A percentile compares a stretch with the other conserved stretches of the same genome.
These are phyloP conservation scores for Cosmia trapezina DNA, from an alignment of 2,888 invertebrate species.

Conservation along the genomic window DNA sequence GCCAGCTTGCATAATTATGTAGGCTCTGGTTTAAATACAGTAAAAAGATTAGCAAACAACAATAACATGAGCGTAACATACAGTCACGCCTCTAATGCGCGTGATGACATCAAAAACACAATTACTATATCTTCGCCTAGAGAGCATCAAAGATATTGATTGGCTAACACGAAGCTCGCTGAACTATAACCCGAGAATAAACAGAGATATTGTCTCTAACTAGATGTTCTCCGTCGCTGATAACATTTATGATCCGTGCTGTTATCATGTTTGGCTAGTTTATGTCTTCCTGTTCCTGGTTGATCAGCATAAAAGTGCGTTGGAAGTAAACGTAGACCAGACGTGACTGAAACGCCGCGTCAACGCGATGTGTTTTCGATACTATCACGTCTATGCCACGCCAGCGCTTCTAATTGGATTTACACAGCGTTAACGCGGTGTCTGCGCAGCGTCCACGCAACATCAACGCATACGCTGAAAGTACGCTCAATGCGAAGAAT, in stretches of 20 bases:
- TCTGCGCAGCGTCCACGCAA: not conserved
- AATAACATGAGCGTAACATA: not conserved
- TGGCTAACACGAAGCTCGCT: slow-evolving; percentile 47
- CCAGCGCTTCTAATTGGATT: not conserved
- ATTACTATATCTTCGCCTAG: slow-evolving; percentile 46
- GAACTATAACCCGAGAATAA: slow-evolving; percentile 56
- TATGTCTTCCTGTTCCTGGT: not conserved
- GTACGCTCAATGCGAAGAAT: not conserved
- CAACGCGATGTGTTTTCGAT: not conserved
- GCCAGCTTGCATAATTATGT: too few relatives aligned
- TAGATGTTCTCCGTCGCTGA: slow-evolving; percentile 26
- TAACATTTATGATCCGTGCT: slow-evolving; percentile 33
- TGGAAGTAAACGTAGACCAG: not conserved
- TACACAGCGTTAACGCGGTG: not conserved
- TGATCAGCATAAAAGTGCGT: not conserved
- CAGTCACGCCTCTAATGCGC: not conserved
- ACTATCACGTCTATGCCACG: too few relatives aligned
- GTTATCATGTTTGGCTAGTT: slow-evolving; percentile 26
- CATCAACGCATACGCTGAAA: not conserved
- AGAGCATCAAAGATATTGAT: slow-evolving; percentile 52
- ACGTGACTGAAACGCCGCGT: not conserved
- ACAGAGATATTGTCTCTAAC: slow-evolving; percentile 45
- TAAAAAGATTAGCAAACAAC: not conserved
- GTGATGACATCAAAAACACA: slow-evolving; percentile 19
- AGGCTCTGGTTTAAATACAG: not conserved